Percentiles rank a stretch among this genome's conserved stretches.
phyloP scores from a whole-genome alignment of 2,888 invertebrate genomes.

The Zootermopsis nevadensis region DNA sequence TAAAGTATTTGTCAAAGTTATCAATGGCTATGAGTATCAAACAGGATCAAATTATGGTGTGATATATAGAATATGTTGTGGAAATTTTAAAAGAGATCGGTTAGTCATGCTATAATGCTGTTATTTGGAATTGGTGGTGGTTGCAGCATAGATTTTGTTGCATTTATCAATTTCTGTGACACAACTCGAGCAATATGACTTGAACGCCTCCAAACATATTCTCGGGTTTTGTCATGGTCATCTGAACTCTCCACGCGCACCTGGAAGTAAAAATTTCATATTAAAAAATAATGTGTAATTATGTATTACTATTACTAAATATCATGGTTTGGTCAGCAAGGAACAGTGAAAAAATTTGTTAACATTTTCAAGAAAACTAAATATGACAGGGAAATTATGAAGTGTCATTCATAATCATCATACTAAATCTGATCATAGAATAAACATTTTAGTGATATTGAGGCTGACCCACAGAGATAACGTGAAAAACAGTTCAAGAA shows the following conservation, averaged over 20 bases:
- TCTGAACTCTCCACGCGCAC: constrained; percentile 82
- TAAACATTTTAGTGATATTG: too few relatives aligned
- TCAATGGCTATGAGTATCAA: not conserved
- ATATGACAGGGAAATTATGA: too few relatives aligned
- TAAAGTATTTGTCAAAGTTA: not conserved
- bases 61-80: not conserved
- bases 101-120: constrained; percentile 12
- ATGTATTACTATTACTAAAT: constrained; percentile 51
- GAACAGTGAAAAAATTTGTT: too few relatives aligned
- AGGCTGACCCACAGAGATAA: too few relatives aligned
- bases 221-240: constrained; percentile 85
- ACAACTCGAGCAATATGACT: constrained; percentile 87
- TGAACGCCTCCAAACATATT: constrained; percentile 85
- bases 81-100: not conserved
- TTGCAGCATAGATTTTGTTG: constrained; percentile 70
- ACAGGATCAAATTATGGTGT: not conserved
- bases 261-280: constrained; percentile 63
- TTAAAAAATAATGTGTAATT: not conserved
- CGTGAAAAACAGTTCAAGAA: too few relatives aligned
- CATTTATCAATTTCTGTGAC: constrained; percentile 79
- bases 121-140: constrained; percentile 62
- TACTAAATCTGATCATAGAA: too few relatives aligned
- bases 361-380: too few relatives aligned
- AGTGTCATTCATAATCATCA: too few relatives aligned
- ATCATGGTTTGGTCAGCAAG: too few relatives aligned